These are phyloP conservation scores for Tetrax tetrax DNA, from an alignment of 2,113 vertebrate genomes.

Conservation along the genomic window DNA sequence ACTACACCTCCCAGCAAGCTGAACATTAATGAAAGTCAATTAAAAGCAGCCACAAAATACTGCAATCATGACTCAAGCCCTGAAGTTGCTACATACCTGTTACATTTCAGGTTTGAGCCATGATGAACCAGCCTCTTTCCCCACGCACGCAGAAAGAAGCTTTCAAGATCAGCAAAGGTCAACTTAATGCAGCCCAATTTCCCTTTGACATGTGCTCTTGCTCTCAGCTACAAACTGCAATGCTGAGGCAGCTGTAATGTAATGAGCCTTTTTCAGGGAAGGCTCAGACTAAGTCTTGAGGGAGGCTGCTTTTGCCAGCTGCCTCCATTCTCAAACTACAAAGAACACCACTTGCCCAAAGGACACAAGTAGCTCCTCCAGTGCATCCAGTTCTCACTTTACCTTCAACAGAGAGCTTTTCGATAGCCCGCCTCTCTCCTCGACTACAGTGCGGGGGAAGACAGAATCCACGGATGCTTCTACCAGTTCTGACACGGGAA, in stretches of 20 bases:
- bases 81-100: slow-evolving; percentile 37
- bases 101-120: slow-evolving; percentile 30
- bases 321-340: not conserved
- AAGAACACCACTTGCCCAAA: not conserved
- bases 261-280: not conserved
- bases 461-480: slow-evolving; percentile 93
- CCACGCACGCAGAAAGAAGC: not conserved
- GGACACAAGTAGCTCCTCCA: not conserved
- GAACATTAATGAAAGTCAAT: slow-evolving; percentile 18
- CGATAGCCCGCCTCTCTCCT: slow-evolving; percentile 91
- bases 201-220: not conserved
- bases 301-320: not conserved
- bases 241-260: not conserved
- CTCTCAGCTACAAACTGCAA: not conserved
- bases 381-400: not conserved
- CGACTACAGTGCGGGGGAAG: slow-evolving; percentile 96
- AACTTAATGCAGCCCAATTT: not conserved
- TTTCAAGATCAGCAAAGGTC: slow-evolving; percentile 21
- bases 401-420: slow-evolving; percentile 93
- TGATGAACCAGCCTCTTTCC: slow-evolving; percentile 1
- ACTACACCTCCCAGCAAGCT: not conserved
- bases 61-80: slow-evolving; percentile 47
- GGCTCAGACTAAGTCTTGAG: not conserved
- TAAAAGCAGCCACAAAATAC: slow-evolving; percentile 44
- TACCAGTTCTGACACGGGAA: slow-evolving; percentile 94